A percentile compares a stretch with the other conserved stretches of the same genome.
Conservation (phyloP, 2,797 vertebrate genomes). For the Prionace glauca region DNA sequence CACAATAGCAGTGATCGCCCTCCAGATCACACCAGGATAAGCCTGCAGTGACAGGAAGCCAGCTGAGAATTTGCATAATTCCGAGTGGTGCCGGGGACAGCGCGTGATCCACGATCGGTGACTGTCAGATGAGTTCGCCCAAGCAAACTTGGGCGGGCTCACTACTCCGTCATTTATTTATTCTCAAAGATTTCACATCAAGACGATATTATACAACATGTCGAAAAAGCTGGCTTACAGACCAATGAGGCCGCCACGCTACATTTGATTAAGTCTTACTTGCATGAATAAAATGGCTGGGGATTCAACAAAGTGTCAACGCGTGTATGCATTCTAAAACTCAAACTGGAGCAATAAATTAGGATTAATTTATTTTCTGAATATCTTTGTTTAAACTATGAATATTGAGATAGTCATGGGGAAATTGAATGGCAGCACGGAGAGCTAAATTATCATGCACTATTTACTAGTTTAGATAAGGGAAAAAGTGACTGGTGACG, state of each 20-base stretch:
- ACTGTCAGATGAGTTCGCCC: background rate
- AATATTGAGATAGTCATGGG: background rate
- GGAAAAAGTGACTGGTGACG: background rate
- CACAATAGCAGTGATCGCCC: background rate
- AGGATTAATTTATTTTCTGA: conserved; percentile 22
- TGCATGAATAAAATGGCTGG: background rate
- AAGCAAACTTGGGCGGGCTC: background rate
- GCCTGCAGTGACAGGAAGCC: conserved; percentile 19
- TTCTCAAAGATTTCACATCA: background rate
- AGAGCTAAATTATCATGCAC: background rate
- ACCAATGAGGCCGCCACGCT: background rate
- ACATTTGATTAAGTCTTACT: conserved; percentile 22
- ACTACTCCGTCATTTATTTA: background rate
- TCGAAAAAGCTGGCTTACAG: background rate
- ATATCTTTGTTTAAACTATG: background rate
- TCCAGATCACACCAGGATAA: conserved; percentile 12
- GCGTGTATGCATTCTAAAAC: background rate
- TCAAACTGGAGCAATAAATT: background rate
- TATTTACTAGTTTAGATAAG: background rate
- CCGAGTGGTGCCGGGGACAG: background rate
- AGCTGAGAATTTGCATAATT: conserved; percentile 17
- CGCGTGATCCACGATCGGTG: background rate
- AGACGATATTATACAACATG: background rate
- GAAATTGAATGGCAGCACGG: background rate
- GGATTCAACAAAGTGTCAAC: background rate